Percentiles rank a stretch among this genome's conserved stretches.
phyloP scores from a whole-genome alignment of 2,888 invertebrate species.

The Glyphotaelius pellucidus region DNA sequence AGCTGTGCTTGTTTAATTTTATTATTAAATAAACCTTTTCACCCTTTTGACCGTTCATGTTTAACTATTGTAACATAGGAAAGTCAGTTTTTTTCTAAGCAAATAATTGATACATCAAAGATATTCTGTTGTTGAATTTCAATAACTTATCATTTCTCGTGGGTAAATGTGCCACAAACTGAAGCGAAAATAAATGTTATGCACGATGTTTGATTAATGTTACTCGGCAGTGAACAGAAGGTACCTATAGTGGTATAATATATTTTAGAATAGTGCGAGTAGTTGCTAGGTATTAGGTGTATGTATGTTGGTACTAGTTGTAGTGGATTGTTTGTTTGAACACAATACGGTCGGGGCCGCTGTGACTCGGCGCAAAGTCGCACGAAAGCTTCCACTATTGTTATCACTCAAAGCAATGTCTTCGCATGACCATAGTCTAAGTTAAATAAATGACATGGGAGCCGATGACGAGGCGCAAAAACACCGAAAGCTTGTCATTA shows the following conservation, averaged over 20 bases:
- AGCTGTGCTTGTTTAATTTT: no score
- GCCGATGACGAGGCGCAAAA: conserved; percentile 58
- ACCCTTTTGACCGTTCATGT: no score
- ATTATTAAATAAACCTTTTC: no score
- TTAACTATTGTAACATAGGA: no score
- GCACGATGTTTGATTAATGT: conserved; percentile 46
- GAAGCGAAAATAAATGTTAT: conserved; percentile 18
- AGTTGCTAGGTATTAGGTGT: neutral
- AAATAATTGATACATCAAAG: neutral
- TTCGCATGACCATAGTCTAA: conserved; percentile 54
- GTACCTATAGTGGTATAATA: no score
- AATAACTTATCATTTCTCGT: neutral
- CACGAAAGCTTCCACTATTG: conserved; percentile 46
- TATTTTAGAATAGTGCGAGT: neutral
- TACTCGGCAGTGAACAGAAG: neutral
- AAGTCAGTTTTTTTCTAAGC: neutral
- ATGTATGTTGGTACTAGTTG: neutral
- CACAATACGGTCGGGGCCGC: conserved; percentile 24
- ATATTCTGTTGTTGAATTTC: neutral
- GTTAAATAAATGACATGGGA: conserved; percentile 61
- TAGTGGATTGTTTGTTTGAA: conserved; percentile 24
- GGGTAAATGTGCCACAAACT: conserved; percentile 2
- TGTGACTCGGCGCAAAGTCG: conserved; percentile 51
- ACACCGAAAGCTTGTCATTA: conserved; percentile 62
- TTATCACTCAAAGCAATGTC: conserved; percentile 56